Evolutionary conservation across 2,888 invertebrate species (phyloP), one percentile per base, ranked within the genome.

Genomic region (Ochropleura plecta): DNA sequence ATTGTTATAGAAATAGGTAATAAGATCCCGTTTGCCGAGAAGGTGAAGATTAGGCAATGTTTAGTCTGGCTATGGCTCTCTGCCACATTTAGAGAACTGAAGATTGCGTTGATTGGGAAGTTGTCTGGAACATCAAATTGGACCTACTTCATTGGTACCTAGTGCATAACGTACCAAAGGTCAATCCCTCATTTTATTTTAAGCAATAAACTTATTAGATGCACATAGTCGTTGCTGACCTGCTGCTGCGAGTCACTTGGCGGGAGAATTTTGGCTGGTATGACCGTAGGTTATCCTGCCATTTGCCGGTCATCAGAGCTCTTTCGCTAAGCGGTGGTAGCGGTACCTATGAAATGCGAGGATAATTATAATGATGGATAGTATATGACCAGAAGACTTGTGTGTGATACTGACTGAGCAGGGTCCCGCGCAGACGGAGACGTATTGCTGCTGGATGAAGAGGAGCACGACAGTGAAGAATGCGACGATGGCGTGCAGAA

Each of bases 401-500:
- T 18, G 44, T 14, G 18, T 10, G 48, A 9, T 66, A 86, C 88
- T 70, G 70, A 92, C 92, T 70, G 87, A 83, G 55, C 76, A 78
- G 8, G 89, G 79, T 48, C 83, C 85, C 16, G 90, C 88, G 48
- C 63, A 30, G 63, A 84, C 72, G 18, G 83, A 79, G 66, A 74
- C 79, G 55, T 83, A 77, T 5, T 48, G 87, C 72, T 90, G 90
- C 53, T 88, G 85, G 46, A 91, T 73, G 44, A 92, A 69, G 44
- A 90, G 84, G 64, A 93, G 65, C 46, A 93, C 16, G 18, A 91
- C 73, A 8, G 93, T 90, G 40, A 93, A 53, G 42, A 92, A 67
- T 9, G 89, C 90, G 4, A 88, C 89, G 12, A 91, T 18, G 1
- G 88, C 90, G 71, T 94, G 93, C 12, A 93, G 72, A 10, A 92